Conservation (phyloP, 2,797 vertebrate genomes). For the Leptatherina wallacei region DNA sequence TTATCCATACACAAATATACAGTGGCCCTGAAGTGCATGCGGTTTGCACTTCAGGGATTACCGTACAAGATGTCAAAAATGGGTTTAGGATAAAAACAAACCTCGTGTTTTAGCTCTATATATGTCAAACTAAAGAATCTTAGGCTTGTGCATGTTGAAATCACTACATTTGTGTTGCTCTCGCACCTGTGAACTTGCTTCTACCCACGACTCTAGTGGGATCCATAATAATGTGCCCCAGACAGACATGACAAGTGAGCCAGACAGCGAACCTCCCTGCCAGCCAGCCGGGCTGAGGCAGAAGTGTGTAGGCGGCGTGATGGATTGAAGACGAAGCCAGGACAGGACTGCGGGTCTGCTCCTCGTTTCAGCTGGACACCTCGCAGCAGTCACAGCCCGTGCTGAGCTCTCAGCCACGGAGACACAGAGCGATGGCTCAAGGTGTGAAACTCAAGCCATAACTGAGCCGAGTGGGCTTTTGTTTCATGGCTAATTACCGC, state of each 20-base stretch:
- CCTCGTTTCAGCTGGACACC: conserved; percentile 51
- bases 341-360: conserved; percentile 35
- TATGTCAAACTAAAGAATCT: neutral
- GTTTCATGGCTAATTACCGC: conserved; percentile 86
- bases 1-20: neutral
- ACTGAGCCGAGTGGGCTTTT: conserved; percentile 78
- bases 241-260: conserved; percentile 56
- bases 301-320: conserved; percentile 55
- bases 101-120: too few species aligned
- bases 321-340: conserved; percentile 56
- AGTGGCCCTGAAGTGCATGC: too few species aligned
- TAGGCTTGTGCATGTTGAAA: neutral
- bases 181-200: conserved; percentile 13
- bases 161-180: neutral
- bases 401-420: conserved; percentile 39
- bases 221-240: conserved; percentile 41
- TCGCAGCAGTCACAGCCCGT: conserved; percentile 42
- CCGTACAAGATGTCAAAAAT: neutral
- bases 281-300: conserved; percentile 42
- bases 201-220: conserved; percentile 8
- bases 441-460: conserved; percentile 69
- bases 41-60: too few species aligned
- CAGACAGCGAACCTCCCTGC: conserved; percentile 58
- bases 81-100: neutral
- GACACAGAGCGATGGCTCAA: conserved; percentile 51